A percentile compares a stretch with the other conserved stretches of the same genome.
Evolutionary conservation across 1,140 invertebrate genomes (phyloP).

Genomic region (Hypothenemus hampei): DNA sequence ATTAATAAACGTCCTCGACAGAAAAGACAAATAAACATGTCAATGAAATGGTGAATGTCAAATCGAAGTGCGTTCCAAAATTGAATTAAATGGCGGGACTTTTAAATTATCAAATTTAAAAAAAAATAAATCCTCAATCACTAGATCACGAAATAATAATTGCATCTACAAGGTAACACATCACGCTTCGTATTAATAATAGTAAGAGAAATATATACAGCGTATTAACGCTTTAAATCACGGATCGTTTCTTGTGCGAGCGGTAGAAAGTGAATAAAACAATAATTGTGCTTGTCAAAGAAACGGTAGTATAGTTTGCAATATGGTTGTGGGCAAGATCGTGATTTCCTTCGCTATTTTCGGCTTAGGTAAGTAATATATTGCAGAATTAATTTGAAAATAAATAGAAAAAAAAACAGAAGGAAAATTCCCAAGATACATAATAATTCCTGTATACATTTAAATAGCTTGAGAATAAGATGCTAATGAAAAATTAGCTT

Average conservation of each 20-base stretch:
- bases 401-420: neutral
- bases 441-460: neutral
- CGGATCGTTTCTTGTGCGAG: slow-evolving; percentile 11
- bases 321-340: slow-evolving; percentile 12
- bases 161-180: too few relatives aligned
- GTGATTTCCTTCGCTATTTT: slow-evolving; percentile 15
- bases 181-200: too few relatives aligned
- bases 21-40: too few relatives aligned
- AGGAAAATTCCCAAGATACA: neutral
- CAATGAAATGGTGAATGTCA: too few relatives aligned
- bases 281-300: slow-evolving; percentile 8
- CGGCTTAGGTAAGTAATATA: slow-evolving; percentile 12
- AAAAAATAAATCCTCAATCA: too few relatives aligned
- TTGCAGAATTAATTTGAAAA: neutral
- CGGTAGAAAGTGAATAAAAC: slow-evolving; percentile 16
- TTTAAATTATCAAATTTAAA: too few relatives aligned
- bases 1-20: too few relatives aligned
- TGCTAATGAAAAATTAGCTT: neutral
- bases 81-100: too few relatives aligned
- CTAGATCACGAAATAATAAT: too few relatives aligned
- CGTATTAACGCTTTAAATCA: too few relatives aligned
- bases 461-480: neutral
- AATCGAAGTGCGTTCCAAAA: too few relatives aligned
- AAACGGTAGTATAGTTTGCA: slow-evolving; percentile 11
- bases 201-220: too few relatives aligned